phyloP scores from a whole-genome alignment of 2,888 invertebrate species.

The Luffia ferchaultella region DNA sequence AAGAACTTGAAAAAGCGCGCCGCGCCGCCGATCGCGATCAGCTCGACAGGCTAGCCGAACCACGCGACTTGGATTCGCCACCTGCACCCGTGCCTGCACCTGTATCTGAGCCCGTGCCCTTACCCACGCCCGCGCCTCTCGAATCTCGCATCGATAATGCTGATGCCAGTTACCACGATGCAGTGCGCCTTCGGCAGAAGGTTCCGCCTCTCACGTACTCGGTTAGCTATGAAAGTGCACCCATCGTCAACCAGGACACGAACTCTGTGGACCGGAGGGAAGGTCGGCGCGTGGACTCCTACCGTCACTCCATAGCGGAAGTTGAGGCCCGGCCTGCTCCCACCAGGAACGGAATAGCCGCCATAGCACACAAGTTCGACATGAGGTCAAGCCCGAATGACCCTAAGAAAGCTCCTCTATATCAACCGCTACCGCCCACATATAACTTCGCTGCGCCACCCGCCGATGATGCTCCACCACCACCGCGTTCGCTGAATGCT shows the following conservation, averaged over 20 bases:
- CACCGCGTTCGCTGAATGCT: slow-evolving; percentile 35
- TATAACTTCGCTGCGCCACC: slow-evolving; percentile 51
- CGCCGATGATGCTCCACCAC: slow-evolving; percentile 37
- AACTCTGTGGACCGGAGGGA: slow-evolving; percentile 34
- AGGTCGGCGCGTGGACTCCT: slow-evolving; percentile 38
- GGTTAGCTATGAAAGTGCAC: slow-evolving; percentile 30
- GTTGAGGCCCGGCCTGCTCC: slow-evolving; percentile 6
- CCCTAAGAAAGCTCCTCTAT: slow-evolving; percentile 29
- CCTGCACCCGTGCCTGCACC: slow-evolving; percentile 31
- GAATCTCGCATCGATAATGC: slow-evolving; percentile 35
- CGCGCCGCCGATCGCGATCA: slow-evolving; percentile 70
- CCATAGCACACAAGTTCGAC: slow-evolving; percentile 49
- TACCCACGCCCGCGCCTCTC: slow-evolving; percentile 32
- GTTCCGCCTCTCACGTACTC: slow-evolving; percentile 32
- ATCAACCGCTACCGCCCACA: slow-evolving; percentile 45
- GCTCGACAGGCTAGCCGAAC: slow-evolving; percentile 37
- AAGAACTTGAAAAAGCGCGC: slow-evolving; percentile 82
- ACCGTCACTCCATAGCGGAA: slow-evolving; percentile 48
- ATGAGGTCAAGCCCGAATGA: slow-evolving; percentile 22
- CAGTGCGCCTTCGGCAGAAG: slow-evolving; percentile 31
- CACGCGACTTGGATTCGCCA: slow-evolving; percentile 35
- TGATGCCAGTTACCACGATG: slow-evolving; percentile 31
- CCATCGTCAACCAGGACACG: slow-evolving; percentile 27
- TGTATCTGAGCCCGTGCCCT: slow-evolving; percentile 29
- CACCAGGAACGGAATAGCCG: slow-evolving; percentile 40